Percentiles rank a stretch among this genome's conserved stretches.
Evolutionary conservation across 2,888 invertebrate genomes (phyloP).

Genomic region (Epirrhoe alternata): DNA sequence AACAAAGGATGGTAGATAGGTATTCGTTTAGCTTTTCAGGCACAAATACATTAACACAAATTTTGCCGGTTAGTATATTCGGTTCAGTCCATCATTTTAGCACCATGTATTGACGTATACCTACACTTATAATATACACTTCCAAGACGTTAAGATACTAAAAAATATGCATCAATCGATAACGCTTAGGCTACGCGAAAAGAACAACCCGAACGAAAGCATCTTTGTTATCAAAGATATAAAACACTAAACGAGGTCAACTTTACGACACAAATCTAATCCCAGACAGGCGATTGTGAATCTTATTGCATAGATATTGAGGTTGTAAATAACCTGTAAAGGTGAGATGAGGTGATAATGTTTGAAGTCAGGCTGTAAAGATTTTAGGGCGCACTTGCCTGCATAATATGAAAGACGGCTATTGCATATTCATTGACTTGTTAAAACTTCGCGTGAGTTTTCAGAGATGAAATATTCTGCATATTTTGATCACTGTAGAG

Average conservation of each 20-base stretch:
- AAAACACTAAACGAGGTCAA: slow-evolving; percentile 43
- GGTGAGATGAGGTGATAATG: slow-evolving; percentile 44
- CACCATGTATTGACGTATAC: too few species aligned
- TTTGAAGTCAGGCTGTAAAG: slow-evolving; percentile 39
- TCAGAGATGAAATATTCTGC: neutral
- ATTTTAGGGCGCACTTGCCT: slow-evolving; percentile 36
- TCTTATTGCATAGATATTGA: slow-evolving; percentile 41
- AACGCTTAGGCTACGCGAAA: slow-evolving; percentile 21
- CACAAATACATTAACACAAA: too few species aligned
- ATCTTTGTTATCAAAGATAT: slow-evolving; percentile 41
- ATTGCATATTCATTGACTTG: slow-evolving; percentile 30
- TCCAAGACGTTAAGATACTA: neutral
- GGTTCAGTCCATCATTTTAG: too few species aligned
- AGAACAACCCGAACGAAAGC: slow-evolving; percentile 27
- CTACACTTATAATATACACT: neutral
- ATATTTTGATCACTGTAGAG: neutral
- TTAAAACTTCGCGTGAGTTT: slow-evolving; percentile 13
- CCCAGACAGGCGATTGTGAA: slow-evolving; percentile 37
- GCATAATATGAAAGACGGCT: slow-evolving; percentile 37
- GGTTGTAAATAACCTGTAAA: slow-evolving; percentile 32
- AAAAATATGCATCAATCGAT: slow-evolving; percentile 14
- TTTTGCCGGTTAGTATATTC: too few species aligned
- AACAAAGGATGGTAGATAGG: too few species aligned
- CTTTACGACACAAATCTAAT: slow-evolving; percentile 35
- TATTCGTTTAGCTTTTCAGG: too few species aligned